Evolutionary conservation across 2,797 vertebrate species (phyloP).

Genomic region (Coregonus ussuriensis): DNA sequence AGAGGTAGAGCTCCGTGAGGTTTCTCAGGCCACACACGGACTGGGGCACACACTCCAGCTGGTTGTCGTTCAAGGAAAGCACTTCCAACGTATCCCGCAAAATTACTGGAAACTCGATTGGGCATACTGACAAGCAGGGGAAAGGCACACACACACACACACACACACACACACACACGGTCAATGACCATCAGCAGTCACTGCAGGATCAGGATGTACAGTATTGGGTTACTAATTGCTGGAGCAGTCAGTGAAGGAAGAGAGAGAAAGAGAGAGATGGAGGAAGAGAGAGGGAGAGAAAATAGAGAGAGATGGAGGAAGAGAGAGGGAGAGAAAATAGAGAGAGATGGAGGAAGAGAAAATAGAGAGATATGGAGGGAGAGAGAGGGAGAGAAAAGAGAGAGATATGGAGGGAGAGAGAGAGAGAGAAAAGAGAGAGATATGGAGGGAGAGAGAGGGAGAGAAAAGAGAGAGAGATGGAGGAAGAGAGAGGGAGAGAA

Average conservation of each 20-base stretch:
- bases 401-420: rapidly evolving
- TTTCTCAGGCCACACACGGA: constrained; percentile 85
- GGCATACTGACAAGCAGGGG: constrained; percentile 67
- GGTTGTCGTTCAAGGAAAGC: constrained; percentile 90
- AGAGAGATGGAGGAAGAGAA: background rate
- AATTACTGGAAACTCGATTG: constrained; percentile 86
- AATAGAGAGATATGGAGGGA: too few relatives aligned
- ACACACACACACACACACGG: background rate
- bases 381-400: too few relatives aligned
- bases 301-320: too few relatives aligned
- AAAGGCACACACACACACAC: background rate
- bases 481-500: background rate
- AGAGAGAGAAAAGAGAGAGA: too few relatives aligned
- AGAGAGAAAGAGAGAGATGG: too few relatives aligned
- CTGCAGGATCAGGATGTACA: background rate
- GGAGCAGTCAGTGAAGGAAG: background rate
- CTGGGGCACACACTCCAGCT: constrained; percentile 86
- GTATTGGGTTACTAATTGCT: background rate
- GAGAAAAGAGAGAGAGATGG: too few relatives aligned
- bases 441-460: background rate
- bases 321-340: background rate
- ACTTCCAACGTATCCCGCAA: constrained; percentile 90
- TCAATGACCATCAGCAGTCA: background rate
- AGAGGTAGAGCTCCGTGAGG: constrained; percentile 93
- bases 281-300: background rate